Conservation (phyloP, 2,797 vertebrate species). For the Trichosurus vulpecula region DNA sequence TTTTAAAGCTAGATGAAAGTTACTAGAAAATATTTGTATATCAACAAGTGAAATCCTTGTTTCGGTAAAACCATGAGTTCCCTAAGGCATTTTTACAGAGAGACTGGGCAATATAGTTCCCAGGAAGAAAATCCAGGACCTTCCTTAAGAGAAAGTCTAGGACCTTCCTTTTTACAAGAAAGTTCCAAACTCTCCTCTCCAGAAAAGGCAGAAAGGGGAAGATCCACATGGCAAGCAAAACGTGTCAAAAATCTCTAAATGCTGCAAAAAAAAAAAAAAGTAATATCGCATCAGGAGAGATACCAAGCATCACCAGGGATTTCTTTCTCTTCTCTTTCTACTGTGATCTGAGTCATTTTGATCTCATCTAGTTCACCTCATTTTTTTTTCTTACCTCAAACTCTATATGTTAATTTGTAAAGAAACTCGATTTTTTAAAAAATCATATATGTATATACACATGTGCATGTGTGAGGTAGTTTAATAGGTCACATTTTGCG, state of each 20-base stretch:
- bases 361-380: conserved; percentile 28
- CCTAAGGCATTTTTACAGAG: conserved; percentile 36
- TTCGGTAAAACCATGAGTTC: conserved; percentile 47
- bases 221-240: conserved; percentile 26
- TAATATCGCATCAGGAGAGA: conserved; percentile 30
- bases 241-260: conserved; percentile 39
- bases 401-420: conserved; percentile 46
- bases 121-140: conserved; percentile 39
- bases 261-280: conserved; percentile 39
- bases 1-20: not conserved
- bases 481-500: not conserved
- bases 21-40: not conserved
- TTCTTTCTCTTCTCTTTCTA: conserved; percentile 2
- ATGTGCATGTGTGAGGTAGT: not conserved
- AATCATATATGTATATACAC: no score
- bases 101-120: not conserved
- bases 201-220: conserved; percentile 59
- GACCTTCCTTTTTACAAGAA: conserved; percentile 21
- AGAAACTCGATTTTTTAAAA: conserved; percentile 66
- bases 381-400: conserved; percentile 45
- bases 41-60: conserved; percentile 23
- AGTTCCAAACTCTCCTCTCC: not conserved
- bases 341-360: conserved; percentile 12
- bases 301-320: not conserved
- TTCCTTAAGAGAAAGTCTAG: not conserved